Conservation (phyloP, 2,113 vertebrate species). For the Rhodinocichla rosea region DNA sequence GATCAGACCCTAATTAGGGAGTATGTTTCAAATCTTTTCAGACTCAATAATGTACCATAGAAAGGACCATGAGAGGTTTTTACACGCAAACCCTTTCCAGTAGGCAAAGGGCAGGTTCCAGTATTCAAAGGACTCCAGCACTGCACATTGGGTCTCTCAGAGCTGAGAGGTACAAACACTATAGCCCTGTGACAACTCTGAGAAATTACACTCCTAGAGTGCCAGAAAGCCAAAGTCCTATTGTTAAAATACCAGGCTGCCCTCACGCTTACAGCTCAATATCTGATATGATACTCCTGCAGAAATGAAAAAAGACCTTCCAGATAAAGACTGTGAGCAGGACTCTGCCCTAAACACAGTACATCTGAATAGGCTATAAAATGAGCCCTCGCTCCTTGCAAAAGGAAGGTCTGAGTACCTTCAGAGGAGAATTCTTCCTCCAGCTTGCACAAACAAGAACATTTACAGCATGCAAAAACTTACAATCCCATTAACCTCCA, state of each 20-base stretch:
- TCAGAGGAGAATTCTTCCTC: neutral
- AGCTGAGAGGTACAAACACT: neutral
- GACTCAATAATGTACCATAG: fast-evolving
- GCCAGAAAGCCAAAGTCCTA: neutral
- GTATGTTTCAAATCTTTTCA: neutral
- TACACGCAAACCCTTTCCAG: neutral
- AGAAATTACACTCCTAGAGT: neutral
- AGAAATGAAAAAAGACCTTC: neutral
- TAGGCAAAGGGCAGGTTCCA: fast-evolving
- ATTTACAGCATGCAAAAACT: neutral
- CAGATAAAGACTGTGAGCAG: neutral
- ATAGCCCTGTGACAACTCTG: neutral
- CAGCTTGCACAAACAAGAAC: neutral
- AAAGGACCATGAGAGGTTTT: fast-evolving
- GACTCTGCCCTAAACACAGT: neutral
- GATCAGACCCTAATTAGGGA: neutral
- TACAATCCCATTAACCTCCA: neutral
- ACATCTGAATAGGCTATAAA: neutral
- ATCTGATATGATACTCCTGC: neutral
- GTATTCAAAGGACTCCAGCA: neutral
- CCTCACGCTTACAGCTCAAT: neutral
- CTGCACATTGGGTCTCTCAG: fast-evolving
- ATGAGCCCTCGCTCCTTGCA: neutral
- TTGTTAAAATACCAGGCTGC: neutral
- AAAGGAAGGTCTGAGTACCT: neutral